These are phyloP conservation scores for Cosmorhoe ocellata DNA, from an alignment of 2,888 invertebrate genomes.

Conservation along the genomic window DNA sequence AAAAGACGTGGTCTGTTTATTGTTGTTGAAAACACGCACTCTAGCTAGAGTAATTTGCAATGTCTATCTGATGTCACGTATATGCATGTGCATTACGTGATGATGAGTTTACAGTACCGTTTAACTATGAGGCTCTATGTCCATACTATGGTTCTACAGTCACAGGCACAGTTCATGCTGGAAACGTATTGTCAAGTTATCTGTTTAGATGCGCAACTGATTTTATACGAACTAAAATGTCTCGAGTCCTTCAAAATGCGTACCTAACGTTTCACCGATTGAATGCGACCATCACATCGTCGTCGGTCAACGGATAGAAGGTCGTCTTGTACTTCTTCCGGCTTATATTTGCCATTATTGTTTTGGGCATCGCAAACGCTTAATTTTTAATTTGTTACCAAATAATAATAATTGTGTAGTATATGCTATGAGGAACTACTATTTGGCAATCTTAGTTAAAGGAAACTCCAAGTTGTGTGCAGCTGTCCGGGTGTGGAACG, in stretches of 20 bases:
- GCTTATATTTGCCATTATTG: neutral
- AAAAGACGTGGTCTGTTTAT: conserved; percentile 28
- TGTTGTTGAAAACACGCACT: conserved; percentile 29
- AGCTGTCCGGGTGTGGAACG: conserved; percentile 15
- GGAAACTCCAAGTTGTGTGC: conserved; percentile 15
- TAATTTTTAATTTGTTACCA: neutral
- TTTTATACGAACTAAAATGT: too few species aligned
- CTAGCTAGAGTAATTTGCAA: conserved; percentile 20
- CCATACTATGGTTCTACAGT: too few species aligned
- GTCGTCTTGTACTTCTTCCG: neutral
- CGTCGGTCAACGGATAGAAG: too few species aligned
- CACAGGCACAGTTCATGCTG: too few species aligned
- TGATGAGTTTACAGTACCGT: conserved; percentile 19
- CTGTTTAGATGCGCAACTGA: too few species aligned
- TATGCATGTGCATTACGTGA: conserved; percentile 51
- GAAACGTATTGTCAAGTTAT: too few species aligned
- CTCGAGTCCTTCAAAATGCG: too few species aligned
- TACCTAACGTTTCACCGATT: too few species aligned
- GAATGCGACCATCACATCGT: too few species aligned
- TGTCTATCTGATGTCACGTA: conserved; percentile 41
- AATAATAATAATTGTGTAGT: too few species aligned
- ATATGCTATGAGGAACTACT: neutral
- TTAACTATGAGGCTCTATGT: neutral
- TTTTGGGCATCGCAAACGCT: neutral
- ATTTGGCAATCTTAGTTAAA: conserved; percentile 9